A percentile compares a stretch with the other conserved stretches of the same genome.
These are phyloP conservation scores for Pica pica DNA, from an alignment of 2,113 vertebrate species.

Conservation along the genomic window DNA sequence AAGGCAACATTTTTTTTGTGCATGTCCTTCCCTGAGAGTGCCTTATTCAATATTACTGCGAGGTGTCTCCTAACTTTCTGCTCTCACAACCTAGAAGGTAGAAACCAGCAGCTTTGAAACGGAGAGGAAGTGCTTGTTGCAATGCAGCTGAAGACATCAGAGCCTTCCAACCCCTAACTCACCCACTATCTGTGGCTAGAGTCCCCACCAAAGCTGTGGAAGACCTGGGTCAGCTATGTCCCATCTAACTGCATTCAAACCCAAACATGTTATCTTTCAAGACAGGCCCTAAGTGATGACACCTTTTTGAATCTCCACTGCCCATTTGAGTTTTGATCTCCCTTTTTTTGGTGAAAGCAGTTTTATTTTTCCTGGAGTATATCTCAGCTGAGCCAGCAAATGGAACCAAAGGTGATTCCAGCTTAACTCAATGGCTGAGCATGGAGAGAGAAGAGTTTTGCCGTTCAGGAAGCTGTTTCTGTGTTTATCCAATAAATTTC, in stretches of 20 bases:
- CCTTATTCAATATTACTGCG: not conserved
- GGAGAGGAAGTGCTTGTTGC: not conserved
- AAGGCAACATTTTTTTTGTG: not conserved
- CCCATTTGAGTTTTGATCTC: not conserved
- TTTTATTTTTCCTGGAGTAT: not conserved
- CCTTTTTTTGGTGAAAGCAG: not conserved
- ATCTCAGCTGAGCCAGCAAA: not conserved
- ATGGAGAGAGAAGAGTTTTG: not conserved
- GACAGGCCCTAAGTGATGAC: not conserved
- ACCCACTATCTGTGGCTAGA: not conserved
- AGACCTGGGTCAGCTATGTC: not conserved
- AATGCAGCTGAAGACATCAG: not conserved
- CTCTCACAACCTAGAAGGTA: not conserved
- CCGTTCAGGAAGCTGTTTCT: not conserved
- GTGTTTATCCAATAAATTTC: not conserved
- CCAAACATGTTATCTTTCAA: not conserved
- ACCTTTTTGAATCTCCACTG: not conserved
- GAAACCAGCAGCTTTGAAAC: not conserved
- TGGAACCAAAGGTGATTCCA: not conserved
- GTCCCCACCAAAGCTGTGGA: not conserved
- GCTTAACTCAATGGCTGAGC: not conserved
- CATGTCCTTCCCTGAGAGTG: not conserved
- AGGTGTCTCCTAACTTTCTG: not conserved
- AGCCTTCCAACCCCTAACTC: not conserved
- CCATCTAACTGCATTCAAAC: not conserved